These are phyloP conservation scores for Eretmocerus hayati DNA, from an alignment of 2,888 invertebrate species.

Conservation along the genomic window DNA sequence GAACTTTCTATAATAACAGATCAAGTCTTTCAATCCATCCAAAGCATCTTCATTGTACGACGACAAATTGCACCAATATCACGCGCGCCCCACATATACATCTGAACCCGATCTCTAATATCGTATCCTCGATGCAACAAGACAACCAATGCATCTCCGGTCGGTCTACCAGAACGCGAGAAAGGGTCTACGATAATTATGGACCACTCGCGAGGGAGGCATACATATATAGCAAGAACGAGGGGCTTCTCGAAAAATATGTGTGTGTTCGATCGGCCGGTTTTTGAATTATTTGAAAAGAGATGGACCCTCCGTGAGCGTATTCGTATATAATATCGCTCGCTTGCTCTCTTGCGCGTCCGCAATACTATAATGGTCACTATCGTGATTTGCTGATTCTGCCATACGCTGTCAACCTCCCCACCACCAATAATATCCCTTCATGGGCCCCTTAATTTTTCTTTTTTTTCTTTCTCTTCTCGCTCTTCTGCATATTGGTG, in stretches of 20 bases:
- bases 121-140: no score
- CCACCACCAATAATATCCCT: constrained; percentile 4
- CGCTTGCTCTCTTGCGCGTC: no score
- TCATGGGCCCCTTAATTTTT: neutral
- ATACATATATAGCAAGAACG: constrained; percentile 29
- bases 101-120: no score
- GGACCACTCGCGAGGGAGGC: constrained; percentile 37
- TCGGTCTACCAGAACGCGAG: no score
- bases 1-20: no score
- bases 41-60: no score
- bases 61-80: no score
- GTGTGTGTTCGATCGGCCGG: constrained; percentile 47
- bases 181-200: constrained; percentile 45
- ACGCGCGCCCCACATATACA: no score
- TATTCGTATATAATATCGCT: no score
- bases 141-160: no score
- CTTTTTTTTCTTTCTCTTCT: constrained; percentile 11
- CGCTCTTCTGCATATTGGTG: constrained; percentile 9
- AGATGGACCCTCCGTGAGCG: constrained; percentile 40
- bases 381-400: constrained; percentile 35
- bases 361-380: constrained; percentile 41
- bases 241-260: constrained; percentile 31
- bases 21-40: no score
- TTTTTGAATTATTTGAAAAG: constrained; percentile 49
- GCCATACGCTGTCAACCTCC: constrained; percentile 3